Evolutionary conservation across 2,797 vertebrate genomes (phyloP).

Genomic region (Melanotaenia trifasciata): DNA sequence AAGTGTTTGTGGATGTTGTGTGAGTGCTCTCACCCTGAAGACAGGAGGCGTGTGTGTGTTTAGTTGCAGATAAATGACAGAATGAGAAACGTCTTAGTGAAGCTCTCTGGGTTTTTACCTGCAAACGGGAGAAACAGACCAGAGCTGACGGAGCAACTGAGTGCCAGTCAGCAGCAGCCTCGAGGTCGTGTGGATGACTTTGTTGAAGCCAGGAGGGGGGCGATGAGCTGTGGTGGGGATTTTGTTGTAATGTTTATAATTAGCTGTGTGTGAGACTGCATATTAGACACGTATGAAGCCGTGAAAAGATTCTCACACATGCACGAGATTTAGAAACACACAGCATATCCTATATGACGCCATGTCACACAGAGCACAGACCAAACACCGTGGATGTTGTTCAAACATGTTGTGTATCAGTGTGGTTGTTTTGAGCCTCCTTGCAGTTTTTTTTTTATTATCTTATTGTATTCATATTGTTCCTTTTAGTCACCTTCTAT

Average conservation of each 20-base stretch:
- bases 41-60: conserved; percentile 23
- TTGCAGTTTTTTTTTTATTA: neutral
- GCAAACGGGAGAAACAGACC: conserved; percentile 59
- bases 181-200: conserved; percentile 51
- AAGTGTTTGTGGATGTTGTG: conserved; percentile 20
- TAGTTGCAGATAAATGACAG: conserved; percentile 48
- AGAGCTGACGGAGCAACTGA: conserved; percentile 56
- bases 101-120: conserved; percentile 46
- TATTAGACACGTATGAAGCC: neutral
- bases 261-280: conserved; percentile 10
- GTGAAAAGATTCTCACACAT: neutral
- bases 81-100: conserved; percentile 65
- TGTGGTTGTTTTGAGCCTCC: neutral
- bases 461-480: neutral
- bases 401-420: no score
- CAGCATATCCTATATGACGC: neutral
- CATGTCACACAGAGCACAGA: neutral
- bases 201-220: conserved; percentile 23
- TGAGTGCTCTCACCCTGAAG: conserved; percentile 7
- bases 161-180: conserved; percentile 66
- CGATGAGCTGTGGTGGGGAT: conserved; percentile 12
- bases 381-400: neutral
- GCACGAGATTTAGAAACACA: neutral
- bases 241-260: conserved; percentile 42
- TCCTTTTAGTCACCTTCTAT: neutral